These are phyloP conservation scores for Yponomeuta plumbellus DNA, from an alignment of 2,888 invertebrate species.

Conservation along the genomic window DNA sequence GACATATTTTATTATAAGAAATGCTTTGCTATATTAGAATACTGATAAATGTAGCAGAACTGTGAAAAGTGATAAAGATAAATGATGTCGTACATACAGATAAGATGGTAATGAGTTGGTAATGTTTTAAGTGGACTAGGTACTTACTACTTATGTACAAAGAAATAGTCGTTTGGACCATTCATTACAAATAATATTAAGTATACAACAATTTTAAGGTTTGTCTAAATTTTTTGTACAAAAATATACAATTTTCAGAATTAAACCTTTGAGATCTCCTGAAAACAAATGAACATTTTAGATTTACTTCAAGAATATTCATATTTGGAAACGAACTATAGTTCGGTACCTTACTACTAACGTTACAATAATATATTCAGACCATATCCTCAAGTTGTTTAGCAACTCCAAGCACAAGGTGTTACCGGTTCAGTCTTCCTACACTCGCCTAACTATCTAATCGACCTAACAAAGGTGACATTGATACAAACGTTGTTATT, in stretches of 20 bases:
- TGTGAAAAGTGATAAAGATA: background rate
- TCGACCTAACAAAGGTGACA: slow-evolving; percentile 5
- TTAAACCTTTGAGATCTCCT: slow-evolving; percentile 7
- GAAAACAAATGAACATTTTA: background rate
- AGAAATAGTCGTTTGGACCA: slow-evolving; percentile 2
- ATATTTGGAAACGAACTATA: background rate
- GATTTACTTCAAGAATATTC: background rate
- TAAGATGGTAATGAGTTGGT: background rate
- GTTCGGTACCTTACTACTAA: slow-evolving; percentile 24
- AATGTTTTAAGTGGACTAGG: background rate
- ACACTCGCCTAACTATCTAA: background rate
- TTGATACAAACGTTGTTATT: background rate
- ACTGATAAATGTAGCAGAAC: background rate
- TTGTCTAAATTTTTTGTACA: slow-evolving; percentile 12
- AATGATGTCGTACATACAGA: background rate
- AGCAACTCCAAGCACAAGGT: slow-evolving; percentile 58
- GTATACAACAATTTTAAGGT: background rate
- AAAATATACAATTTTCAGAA: slow-evolving; percentile 13
- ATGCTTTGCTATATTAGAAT: background rate
- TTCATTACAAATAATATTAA: background rate
- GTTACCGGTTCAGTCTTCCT: slow-evolving; percentile 64
- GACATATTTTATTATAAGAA: background rate
- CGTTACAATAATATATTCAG: slow-evolving; percentile 49
- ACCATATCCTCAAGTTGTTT: slow-evolving; percentile 40
- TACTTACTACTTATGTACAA: background rate